Percentiles rank a stretch among this genome's conserved stretches.
phyloP scores from a whole-genome alignment of 2,888 invertebrate genomes.

The Tolmerus cingulatus region DNA sequence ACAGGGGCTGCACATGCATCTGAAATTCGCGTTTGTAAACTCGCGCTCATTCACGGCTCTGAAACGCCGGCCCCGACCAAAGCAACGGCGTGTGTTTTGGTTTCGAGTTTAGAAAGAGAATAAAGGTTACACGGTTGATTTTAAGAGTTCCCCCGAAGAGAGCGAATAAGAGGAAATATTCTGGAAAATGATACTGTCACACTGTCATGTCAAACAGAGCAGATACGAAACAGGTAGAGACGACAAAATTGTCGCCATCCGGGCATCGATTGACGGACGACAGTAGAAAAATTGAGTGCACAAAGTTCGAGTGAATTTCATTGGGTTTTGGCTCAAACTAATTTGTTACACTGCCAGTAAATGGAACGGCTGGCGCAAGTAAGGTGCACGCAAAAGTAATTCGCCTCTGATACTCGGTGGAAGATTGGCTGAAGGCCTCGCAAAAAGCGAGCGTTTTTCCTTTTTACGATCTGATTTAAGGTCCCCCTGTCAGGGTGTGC shows the following conservation, averaged over 20 bases:
- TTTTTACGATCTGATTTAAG: not conserved
- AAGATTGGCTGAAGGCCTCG: not conserved
- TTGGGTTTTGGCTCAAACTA: not conserved
- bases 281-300: not conserved
- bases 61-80: not conserved
- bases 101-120: not conserved
- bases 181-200: not conserved
- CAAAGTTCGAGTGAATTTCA: not conserved
- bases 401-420: not conserved
- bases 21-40: not conserved
- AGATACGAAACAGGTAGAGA: not conserved
- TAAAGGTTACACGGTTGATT: not conserved
- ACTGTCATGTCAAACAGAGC: not conserved
- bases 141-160: not conserved
- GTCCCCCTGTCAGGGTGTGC: not conserved
- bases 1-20: no score
- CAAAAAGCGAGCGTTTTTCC: not conserved
- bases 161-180: not conserved
- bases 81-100: not conserved
- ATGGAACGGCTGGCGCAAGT: not conserved
- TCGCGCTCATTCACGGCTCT: not conserved
- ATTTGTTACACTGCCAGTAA: not conserved
- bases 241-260: not conserved
- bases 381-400: not conserved
- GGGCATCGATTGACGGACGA: not conserved